Percentiles rank a stretch among this genome's conserved stretches.
Conservation (phyloP, 2,888 invertebrate species). For the Drosophila stalkeri region DNA sequence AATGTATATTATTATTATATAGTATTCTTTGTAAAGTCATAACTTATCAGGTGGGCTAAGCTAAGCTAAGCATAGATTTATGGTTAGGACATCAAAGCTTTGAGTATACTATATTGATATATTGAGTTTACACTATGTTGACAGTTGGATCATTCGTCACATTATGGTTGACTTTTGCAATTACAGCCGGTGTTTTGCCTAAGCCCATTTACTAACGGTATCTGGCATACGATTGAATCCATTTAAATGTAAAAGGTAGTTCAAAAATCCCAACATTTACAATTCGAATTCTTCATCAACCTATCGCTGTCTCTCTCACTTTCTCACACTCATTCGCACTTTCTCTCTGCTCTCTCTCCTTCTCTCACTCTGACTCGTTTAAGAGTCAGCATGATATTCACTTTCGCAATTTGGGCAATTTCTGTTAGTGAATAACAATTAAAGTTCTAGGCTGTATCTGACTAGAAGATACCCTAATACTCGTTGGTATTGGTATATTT, state of each 20-base stretch:
- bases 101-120: neutral
- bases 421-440: neutral
- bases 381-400: conserved; percentile 38
- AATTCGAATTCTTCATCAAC: neutral
- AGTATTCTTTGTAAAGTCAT: too few species aligned
- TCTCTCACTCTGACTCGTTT: neutral
- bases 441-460: neutral
- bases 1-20: too few species aligned
- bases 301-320: too few species aligned
- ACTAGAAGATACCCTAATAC: neutral
- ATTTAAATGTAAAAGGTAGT: neutral
- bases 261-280: neutral
- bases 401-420: conserved; percentile 41
- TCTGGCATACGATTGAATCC: neutral
- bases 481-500: too few species aligned
- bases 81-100: conserved; percentile 19
- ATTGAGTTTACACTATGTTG: neutral
- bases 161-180: conserved; percentile 28
- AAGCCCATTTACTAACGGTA: conserved; percentile 33
- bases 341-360: neutral
- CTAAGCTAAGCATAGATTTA: too few species aligned
- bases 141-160: conserved; percentile 4
- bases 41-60: neutral
- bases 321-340: neutral
- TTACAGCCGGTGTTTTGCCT: conserved; percentile 40